Evolutionary conservation across 2,113 vertebrate species (phyloP), one percentile per base, ranked within the genome.

Genomic region (Picathartes gymnocephalus): DNA sequence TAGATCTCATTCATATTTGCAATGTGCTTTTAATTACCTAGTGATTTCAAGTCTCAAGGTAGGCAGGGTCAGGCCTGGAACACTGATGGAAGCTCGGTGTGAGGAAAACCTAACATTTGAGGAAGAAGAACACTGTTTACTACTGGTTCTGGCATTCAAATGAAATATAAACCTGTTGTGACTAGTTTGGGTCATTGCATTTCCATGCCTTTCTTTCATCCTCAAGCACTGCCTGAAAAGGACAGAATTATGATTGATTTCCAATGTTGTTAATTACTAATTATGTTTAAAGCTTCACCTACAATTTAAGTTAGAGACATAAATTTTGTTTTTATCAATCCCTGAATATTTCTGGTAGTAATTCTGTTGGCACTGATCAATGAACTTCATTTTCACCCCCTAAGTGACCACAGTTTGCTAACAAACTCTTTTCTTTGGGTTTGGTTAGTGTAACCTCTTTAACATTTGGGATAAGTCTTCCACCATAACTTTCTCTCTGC

Each of bases 21-120:
- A 65, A 35, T 53, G 19, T 24, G 45, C 21, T 50, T 15, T 51
- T 79, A 71, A 81, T 79, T 73, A 50, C 35, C 35, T 50, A 30
- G 27, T 31, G 53, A 47, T 93, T 93, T 91, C 64, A 39, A 48
- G 58, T 71, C 81, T 95, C 57, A n/a, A 53, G 81, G 73, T 88
- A 95, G 68, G 45, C 30, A 37, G 48, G 69, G 45, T 91, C 82
- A 84, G 94, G 87, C 94, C 94, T 95, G 76, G 56, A 78, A 69
- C 81, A 13, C 50, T n/a, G 78, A 33, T 61, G n/a, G 60, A 81
- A 93, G 88, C 72, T 65, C 10, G 5, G 23, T 35, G 23, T 35
- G 37, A 71, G 70, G 53, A 87, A 91, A 84, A 88, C 4, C 37
- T 54, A 68, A 48, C 7, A 25, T 60, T 9, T 65, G 25, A 68